Percentiles rank a stretch among this genome's conserved stretches.
Conservation (phyloP, 1,140 invertebrate genomes). For the Antheraea mylitta region DNA sequence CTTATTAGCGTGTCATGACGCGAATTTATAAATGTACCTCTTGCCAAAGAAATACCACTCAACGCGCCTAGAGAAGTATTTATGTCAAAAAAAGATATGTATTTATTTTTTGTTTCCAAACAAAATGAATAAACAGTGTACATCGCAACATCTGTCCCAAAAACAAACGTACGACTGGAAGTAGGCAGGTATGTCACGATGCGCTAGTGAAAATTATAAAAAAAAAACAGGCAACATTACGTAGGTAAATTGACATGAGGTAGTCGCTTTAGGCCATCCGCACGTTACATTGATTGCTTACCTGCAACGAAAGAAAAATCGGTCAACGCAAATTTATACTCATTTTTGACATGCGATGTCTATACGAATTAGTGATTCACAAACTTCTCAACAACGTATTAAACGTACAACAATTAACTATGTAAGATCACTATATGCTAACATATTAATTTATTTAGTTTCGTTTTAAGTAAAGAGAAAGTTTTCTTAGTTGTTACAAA, state of each 20-base stretch:
- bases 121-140: not conserved
- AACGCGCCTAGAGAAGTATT: too few relatives aligned
- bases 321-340: constrained; percentile 12
- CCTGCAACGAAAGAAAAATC: constrained; percentile 44
- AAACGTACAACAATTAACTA: too few relatives aligned
- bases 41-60: too few relatives aligned
- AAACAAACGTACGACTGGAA: constrained; percentile 16
- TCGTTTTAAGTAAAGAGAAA: too few relatives aligned
- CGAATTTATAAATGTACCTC: too few relatives aligned
- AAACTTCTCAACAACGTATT: too few relatives aligned
- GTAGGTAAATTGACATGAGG: not conserved
- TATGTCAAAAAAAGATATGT: too few relatives aligned
- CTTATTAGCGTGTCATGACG: too few relatives aligned
- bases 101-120: not conserved
- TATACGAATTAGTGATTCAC: too few relatives aligned
- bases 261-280: not conserved
- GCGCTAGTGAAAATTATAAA: constrained; percentile 52
- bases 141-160: not conserved
- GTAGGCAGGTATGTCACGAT: constrained; percentile 57
- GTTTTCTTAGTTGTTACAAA: too few relatives aligned
- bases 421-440: too few relatives aligned
- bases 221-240: constrained; percentile 38
- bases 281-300: constrained; percentile 26
- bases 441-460: too few relatives aligned
- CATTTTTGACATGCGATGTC: not conserved